phyloP scores from a whole-genome alignment of 2,797 vertebrate species.

The Megalops cyprinoides region DNA sequence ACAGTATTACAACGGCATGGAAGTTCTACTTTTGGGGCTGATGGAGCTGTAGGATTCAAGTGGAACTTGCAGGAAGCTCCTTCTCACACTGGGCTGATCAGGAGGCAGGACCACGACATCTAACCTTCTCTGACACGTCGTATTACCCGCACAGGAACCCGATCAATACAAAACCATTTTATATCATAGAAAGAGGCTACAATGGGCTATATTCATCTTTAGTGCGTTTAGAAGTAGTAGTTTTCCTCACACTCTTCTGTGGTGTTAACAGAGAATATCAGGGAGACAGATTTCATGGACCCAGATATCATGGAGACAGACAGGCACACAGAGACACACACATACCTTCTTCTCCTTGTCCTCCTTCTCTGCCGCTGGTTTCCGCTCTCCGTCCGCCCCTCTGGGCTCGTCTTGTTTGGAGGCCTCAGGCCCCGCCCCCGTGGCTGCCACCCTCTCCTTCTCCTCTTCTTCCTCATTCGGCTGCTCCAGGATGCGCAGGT shows the following conservation, averaged over 20 bases:
- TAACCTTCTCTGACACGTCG: no score
- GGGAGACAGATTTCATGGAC: no score
- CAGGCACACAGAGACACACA: not conserved
- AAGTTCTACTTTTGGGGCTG: no score
- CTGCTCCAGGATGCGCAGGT: constrained; percentile 87
- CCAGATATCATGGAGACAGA: no score
- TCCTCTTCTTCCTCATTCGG: constrained; percentile 85
- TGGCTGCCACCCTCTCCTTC: constrained; percentile 62
- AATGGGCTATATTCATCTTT: not conserved
- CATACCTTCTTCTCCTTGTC: constrained; percentile 76
- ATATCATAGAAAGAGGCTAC: not conserved
- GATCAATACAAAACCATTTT: no score
- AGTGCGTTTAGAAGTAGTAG: not conserved
- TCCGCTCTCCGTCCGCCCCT: constrained; percentile 65
- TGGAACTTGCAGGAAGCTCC: no score
- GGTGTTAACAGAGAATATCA: no score
- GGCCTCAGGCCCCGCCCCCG: constrained; percentile 61
- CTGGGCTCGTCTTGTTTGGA: constrained; percentile 79
- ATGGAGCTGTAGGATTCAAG: no score
- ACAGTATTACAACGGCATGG: no score
- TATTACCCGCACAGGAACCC: no score
- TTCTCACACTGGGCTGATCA: no score
- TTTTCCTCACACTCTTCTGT: not conserved
- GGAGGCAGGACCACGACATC: no score
- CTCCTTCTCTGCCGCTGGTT: constrained; percentile 73